Conservation (phyloP, 1,140 invertebrate genomes). For the Lepidurus arcticus region DNA sequence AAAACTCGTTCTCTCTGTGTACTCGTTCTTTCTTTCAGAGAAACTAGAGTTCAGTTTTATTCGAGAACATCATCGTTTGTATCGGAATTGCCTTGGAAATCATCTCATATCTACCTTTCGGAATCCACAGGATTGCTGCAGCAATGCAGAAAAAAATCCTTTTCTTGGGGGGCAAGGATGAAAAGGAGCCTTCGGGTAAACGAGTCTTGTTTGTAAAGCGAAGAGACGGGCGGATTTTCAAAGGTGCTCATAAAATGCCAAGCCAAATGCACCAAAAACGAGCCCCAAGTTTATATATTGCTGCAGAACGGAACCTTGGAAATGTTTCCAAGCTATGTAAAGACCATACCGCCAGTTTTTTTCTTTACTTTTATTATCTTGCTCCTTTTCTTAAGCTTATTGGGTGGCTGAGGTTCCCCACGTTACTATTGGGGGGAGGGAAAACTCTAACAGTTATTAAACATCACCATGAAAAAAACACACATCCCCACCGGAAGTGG, state of each 20-base stretch:
- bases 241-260: background rate
- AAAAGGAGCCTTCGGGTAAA: background rate
- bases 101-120: too few relatives aligned
- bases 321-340: constrained; percentile 15
- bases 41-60: too few relatives aligned
- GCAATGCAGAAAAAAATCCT: too few relatives aligned
- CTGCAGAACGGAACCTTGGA: constrained; percentile 1
- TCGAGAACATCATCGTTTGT: too few relatives aligned
- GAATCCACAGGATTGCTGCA: too few relatives aligned
- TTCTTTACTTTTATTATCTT: background rate
- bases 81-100: too few relatives aligned
- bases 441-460: background rate
- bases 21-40: too few relatives aligned
- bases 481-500: constrained; percentile 5
- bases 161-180: background rate
- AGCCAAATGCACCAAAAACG: background rate
- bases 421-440: background rate
- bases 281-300: background rate
- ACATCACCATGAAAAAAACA: background rate
- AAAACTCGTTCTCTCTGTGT: too few relatives aligned
- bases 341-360: background rate
- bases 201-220: background rate
- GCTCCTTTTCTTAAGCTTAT: background rate
- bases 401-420: background rate
- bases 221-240: background rate